phyloP scores from a whole-genome alignment of 2,888 invertebrate species.

The Ophion ventricosus region DNA sequence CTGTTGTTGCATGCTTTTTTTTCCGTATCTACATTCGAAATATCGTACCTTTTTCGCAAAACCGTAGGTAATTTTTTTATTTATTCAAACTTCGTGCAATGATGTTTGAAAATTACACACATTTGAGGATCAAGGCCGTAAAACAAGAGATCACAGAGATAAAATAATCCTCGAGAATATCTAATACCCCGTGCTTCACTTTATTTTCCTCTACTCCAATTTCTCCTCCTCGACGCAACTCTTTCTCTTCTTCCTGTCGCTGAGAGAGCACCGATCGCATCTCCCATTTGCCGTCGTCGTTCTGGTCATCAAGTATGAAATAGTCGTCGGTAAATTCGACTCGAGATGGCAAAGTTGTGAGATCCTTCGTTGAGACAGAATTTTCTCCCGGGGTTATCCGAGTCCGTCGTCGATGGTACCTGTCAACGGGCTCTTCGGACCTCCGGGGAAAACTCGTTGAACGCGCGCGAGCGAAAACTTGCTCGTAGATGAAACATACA shows the following conservation, averaged over 20 bases:
- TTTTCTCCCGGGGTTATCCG: conserved; percentile 46
- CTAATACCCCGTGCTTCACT: no score
- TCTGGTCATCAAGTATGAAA: conserved; percentile 49
- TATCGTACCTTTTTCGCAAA: no score
- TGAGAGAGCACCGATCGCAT: no score
- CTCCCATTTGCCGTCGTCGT: neutral
- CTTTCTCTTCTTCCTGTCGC: neutral
- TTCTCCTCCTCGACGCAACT: neutral
- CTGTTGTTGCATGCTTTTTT: neutral
- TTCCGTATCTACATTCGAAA: no score
- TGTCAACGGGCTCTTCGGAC: conserved; percentile 40
- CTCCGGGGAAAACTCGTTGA: conserved; percentile 45
- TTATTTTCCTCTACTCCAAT: no score
- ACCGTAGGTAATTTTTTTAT: no score
- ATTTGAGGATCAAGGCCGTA: no score
- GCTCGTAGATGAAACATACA: conserved; percentile 17
- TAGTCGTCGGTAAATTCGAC: conserved; percentile 47
- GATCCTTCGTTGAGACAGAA: conserved; percentile 40
- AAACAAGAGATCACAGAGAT: no score
- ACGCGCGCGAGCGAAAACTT: conserved; percentile 27
- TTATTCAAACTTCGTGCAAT: no score
- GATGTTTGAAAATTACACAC: no score
- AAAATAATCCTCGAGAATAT: no score
- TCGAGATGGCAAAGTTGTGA: conserved; percentile 58
- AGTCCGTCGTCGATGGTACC: conserved; percentile 29